Evolutionary conservation across 2,888 invertebrate genomes (phyloP), one percentile per base, ranked within the genome.

Genomic region (Uropetala carovei): DNA sequence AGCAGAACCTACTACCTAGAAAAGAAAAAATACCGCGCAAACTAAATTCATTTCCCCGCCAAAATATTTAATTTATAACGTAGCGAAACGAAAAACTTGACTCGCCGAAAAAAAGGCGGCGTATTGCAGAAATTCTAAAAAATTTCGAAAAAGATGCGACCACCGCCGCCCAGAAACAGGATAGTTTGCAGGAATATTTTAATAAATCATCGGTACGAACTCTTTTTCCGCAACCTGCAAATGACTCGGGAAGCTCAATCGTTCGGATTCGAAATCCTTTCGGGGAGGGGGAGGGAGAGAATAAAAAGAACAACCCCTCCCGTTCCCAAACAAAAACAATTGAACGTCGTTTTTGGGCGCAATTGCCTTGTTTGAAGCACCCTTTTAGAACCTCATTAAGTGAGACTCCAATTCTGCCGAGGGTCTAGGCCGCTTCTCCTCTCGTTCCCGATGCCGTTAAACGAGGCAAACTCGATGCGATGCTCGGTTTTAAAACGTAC

Each of bases 331-430:
- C 64, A n/a, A 89, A 89, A 89, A 89, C 89, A 89, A 89, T 89
- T 64, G 89, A 68, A 68, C 60, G 43, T 64, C 89, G 89, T 89
- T 89, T n/a, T 83, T 27, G 64, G 64, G 43, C 64, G 56, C 60
- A 43, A 43, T 18, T 30, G 18, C 16, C n/a, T 60, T 43, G 16
- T 64, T 64, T 89, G 60, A 89, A 89, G 64, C 64, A 64, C 89
- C 89, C 89, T 89, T 64, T 89, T 89, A 89, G 89, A 64, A 89
- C 60, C 89, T 89, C 89, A 89, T 64, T 89, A 89, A 64, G 43
- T 4, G 83, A 43, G 83, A 13, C 83, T 83, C 16, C n/a, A 18
- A 43, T 22, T 16, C 59, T 59, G 43, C 16, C 4, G 22, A 75
- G 89, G 30, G 89, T 43, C 60, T 60, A 27, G 59, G 59, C 86